phyloP scores from a whole-genome alignment of 2,113 vertebrate species.

The Antechinus stuartii region DNA sequence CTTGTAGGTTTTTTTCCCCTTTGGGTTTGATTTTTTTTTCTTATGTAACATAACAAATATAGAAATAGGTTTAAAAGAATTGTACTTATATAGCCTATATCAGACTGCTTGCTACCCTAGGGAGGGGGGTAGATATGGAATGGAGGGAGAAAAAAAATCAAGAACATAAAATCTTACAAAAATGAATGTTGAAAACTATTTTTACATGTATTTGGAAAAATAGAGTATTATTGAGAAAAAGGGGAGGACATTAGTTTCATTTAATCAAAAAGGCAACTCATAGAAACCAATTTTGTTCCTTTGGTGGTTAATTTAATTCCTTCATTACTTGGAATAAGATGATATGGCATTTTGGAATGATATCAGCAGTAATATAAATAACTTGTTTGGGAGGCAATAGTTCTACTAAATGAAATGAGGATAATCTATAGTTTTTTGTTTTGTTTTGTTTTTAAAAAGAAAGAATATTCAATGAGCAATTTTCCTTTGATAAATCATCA shows the following conservation, averaged over 20 bases:
- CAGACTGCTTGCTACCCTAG: too few relatives aligned
- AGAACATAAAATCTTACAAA: too few relatives aligned
- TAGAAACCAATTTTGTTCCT: neutral
- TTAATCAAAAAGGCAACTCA: constrained; percentile 40
- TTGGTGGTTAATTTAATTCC: constrained; percentile 24
- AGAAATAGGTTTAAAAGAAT: too few relatives aligned
- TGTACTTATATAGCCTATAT: too few relatives aligned
- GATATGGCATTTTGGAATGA: constrained; percentile 22
- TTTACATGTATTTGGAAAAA: neutral
- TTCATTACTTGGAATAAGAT: constrained; percentile 44
- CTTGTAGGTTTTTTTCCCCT: too few relatives aligned
- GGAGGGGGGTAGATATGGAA: too few relatives aligned
- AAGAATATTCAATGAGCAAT: constrained; percentile 40
- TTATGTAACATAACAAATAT: too few relatives aligned
- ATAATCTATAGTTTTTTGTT: constrained; percentile 39
- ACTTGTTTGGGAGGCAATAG: constrained; percentile 65
- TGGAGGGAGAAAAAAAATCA: too few relatives aligned
- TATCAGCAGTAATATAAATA: constrained; percentile 56
- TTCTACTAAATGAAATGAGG: constrained; percentile 66
- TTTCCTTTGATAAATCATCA: constrained; percentile 40
- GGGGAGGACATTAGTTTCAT: neutral
- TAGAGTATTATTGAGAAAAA: too few relatives aligned
- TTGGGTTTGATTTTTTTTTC: too few relatives aligned
- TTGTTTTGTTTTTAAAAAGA: constrained; percentile 17
- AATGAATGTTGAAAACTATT: too few relatives aligned